A percentile compares a stretch with the other conserved stretches of the same genome.
Conservation (phyloP, 53 echinoderm and acorn worm genomes). For the Astropecten irregularis region DNA sequence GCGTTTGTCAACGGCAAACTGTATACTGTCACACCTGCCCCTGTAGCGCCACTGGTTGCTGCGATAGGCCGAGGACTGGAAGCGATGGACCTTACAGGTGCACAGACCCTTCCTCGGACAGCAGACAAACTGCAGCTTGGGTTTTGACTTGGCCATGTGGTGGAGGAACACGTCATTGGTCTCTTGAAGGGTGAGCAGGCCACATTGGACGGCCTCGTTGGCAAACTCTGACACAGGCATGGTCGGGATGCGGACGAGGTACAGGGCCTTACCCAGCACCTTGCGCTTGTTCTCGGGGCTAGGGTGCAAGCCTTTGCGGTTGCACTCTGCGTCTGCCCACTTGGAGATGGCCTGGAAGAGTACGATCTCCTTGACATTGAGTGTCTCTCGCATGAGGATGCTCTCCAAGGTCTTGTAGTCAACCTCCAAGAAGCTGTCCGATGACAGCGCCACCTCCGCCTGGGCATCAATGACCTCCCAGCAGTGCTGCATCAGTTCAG, state of each 20-base stretch:
- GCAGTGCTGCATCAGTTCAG: conserved; percentile 92
- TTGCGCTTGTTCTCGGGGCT: conserved; percentile 84
- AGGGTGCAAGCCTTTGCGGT: conserved; percentile 63
- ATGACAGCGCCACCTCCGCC: conserved; percentile 89
- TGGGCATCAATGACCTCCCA: conserved; percentile 99
- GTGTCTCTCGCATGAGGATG: conserved; percentile 88
- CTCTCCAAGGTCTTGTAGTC: conserved; percentile 84
- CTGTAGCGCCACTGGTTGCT: conserved; percentile 99
- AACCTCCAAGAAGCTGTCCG: conserved; percentile 94
- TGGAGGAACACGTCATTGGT: conserved; percentile 89
- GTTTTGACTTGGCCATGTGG: conserved; percentile 82
- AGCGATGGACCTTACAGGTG: conserved; percentile 89
- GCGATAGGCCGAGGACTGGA: conserved; percentile 95
- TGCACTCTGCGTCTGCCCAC: conserved; percentile 96
- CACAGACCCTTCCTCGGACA: conserved; percentile 78
- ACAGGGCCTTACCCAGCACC: conserved; percentile 84
- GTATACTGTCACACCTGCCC: conserved; percentile 96
- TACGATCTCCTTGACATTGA: conserved; percentile 94
- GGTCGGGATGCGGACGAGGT: conserved; percentile 89
- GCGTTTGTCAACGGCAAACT: conserved; percentile 92
- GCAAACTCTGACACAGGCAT: conserved; percentile 95
- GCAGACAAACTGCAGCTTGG: conserved; percentile 83
- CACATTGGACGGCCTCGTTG: conserved; percentile 81
- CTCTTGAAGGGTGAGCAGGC: conserved; percentile 85
- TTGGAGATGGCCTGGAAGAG: conserved; percentile 84